phyloP scores from a whole-genome alignment of 2,113 vertebrate species.

The Nansenia antarctica region DNA sequence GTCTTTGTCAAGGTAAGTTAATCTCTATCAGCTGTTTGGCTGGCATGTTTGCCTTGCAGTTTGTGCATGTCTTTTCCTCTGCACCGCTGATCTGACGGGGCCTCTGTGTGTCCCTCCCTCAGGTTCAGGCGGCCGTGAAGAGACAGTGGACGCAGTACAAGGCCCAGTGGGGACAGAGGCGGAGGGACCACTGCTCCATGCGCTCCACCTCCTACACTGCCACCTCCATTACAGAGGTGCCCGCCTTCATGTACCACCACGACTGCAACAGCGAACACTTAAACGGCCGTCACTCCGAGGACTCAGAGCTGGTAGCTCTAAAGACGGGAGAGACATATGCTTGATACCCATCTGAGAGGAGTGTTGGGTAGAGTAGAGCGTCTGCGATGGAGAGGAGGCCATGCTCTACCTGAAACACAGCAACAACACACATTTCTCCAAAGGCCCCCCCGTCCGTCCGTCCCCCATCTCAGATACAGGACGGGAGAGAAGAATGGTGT shows the following conservation, averaged over 20 bases:
- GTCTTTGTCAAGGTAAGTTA: constrained; percentile 55
- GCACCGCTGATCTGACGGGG: no score
- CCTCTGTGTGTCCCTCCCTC: constrained; percentile 25
- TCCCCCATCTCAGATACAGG: no score
- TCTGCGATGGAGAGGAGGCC: not conserved
- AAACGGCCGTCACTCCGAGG: constrained; percentile 77
- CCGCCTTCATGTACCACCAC: constrained; percentile 84
- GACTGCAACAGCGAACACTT: constrained; percentile 80
- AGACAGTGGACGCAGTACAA: constrained; percentile 92
- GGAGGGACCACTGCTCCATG: constrained; percentile 81
- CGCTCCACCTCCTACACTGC: constrained; percentile 86
- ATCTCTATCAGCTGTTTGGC: no score
- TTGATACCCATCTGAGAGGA: constrained; percentile 56
- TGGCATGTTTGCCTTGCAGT: not conserved
- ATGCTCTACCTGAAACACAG: not conserved
- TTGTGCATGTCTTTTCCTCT: not conserved
- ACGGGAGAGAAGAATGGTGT: not conserved
- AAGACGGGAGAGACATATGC: constrained; percentile 83
- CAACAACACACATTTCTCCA: not conserved
- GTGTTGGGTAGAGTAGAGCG: no score
- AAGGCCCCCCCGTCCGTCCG: constrained; percentile 29
- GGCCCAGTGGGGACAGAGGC: constrained; percentile 85
- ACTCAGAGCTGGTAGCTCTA: constrained; percentile 82
- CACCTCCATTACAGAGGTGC: constrained; percentile 86
- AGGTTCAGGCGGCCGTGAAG: constrained; percentile 91